Base-by-base conservation (phyloP, 2,797 vertebrate species). In the Nothura maculosa region DNA sequence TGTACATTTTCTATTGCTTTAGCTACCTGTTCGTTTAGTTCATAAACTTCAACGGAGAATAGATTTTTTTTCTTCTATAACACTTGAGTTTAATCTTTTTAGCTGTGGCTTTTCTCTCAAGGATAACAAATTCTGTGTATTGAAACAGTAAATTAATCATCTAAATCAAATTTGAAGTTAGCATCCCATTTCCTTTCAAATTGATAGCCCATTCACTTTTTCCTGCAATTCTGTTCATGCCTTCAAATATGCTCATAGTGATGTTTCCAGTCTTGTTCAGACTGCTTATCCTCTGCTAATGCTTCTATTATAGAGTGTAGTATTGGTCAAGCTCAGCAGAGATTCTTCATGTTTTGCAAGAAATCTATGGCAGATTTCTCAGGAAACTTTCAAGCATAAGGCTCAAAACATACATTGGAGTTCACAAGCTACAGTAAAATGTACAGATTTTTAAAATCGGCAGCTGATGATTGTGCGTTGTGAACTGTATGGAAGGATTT, bases 21-120 rank as follows among this genome's bases (percentile, higher is more conserved):
- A 55, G 34, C 67, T 89, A 80, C 14, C 25, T 61, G 10, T 78
- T 85, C 21, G 38, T 74, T 89, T 68, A 57, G 40, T 91, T 91
- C 11, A 36, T 42, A 52, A 82, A 34, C 4, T 22, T 61, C 6
- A 73, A 15, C n/a, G 80, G 22, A 28, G 57, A 83, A 67, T 64
- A 82, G 85, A 80, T 55, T 50, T 36, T 79, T 78, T 62, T 38
- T 38, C 38, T 38, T 43, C 63, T 38, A 32, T 4, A 82, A 50
- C 3, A 10, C 64, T 32, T 63, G 15, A 55, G 43, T 70, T 94
- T 83, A 18, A 55, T 77, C 64, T 63, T 10, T 70, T 91, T 89
- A 60, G 22, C 34, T 74, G 61, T 40, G 87, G n/a, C 12, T 91
- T 90, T 96, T 90, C 12, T 81, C 30, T 68, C 24, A 67, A 74